Evolutionary conservation across 1,140 invertebrate species (phyloP).

Genomic region (Myzus persicae): DNA sequence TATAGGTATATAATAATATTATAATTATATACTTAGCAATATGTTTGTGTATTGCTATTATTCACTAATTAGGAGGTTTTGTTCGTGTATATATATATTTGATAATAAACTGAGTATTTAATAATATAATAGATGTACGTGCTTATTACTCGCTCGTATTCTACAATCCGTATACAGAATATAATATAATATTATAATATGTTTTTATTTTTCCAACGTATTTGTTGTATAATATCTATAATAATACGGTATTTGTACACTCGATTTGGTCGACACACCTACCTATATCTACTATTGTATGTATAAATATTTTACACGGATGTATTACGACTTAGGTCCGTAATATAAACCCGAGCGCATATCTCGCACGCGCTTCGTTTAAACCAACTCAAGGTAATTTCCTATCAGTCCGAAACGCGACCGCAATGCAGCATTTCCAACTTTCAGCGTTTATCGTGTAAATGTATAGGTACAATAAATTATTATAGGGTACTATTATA

Average conservation of each 20-base stretch:
- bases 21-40: not conserved
- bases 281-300: not conserved
- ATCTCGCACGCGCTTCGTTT: not conserved
- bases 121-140: not conserved
- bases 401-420: not conserved
- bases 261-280: not conserved
- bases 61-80: not conserved
- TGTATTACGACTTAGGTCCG: not conserved
- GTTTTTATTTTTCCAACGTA: not conserved
- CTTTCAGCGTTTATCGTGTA: not conserved
- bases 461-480: not conserved
- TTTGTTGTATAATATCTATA: not conserved
- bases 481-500: no score
- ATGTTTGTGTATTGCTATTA: not conserved
- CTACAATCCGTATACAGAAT: not conserved
- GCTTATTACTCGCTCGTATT: not conserved
- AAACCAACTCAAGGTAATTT: slow-evolving; percentile 7
- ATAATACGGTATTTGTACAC: not conserved
- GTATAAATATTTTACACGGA: not conserved
- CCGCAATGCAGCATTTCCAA: not conserved
- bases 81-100: not conserved
- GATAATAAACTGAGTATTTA: not conserved
- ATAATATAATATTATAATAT: not conserved
- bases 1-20: no score
- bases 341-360: not conserved